Base-by-base conservation (phyloP, 2,113 vertebrate genomes). In the Hemicordylus capensis region DNA sequence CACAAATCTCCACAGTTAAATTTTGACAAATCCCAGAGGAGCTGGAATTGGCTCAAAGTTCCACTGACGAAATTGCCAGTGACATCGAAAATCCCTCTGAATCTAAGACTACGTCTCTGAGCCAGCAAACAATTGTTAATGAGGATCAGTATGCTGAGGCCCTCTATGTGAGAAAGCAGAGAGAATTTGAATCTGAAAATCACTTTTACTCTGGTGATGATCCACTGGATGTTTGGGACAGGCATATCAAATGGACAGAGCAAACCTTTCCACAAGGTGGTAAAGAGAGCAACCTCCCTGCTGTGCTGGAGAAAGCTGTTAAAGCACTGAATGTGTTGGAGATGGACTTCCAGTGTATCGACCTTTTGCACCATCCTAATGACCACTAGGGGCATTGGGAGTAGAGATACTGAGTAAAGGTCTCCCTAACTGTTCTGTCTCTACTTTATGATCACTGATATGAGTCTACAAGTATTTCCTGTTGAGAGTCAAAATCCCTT, bases 171-270 rank as follows among this genome's bases (percentile, higher is more conserved):
- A n/a, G n/a, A n/a, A n/a, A n/a, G n/a, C n/a, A n/a, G n/a, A 97
- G 97, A 79, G 94, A 95, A 59, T 97, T 97, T 96, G 97, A 97
- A 89, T 94, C 96, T 64, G 96, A 97, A 94, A 96, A 97, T 85
- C 92, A 97, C 8, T 97, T 97, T 95, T 97, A 97, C 31, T 76
- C 91, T 92, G 97, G 97, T 89, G 94, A 96, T 90, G 97, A 97
- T 88, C 97, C 96, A 31, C 87, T 97, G 85, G 96, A 96, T 94
- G 96, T 97, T 39, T 97, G 97, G 97, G 95, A 97, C 83, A 85
- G 97, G 84, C 99, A 99, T 86, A 97, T 99, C 79, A 98, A 94
- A 81, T 99, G 99, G 99, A 98, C 97, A 42, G 98, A 99, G 88
- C 98, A 99, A 93, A 97, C 96, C 4, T 99, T 97, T 81, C 98